Evolutionary conservation across 1,140 invertebrate genomes (phyloP).

Genomic region (Apis dorsata): DNA sequence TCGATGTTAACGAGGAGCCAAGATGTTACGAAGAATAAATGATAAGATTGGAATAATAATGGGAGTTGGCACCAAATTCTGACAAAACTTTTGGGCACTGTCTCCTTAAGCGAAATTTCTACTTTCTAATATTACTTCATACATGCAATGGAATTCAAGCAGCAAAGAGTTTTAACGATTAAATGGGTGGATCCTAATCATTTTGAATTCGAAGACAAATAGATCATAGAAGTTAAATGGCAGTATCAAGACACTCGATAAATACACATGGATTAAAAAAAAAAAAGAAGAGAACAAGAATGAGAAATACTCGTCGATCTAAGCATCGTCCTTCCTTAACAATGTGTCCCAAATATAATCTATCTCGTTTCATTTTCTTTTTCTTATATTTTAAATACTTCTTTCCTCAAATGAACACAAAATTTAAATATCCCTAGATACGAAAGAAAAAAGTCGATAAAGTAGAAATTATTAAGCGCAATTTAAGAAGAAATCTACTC

Average conservation of each 20-base stretch:
- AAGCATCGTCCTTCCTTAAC: constrained; percentile 12
- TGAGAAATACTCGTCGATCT: constrained; percentile 10
- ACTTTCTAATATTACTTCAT: neutral
- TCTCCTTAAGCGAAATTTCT: too few species aligned
- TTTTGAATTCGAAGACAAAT: constrained; percentile 22
- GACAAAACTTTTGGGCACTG: neutral
- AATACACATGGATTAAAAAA: neutral
- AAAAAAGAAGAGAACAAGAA: neutral
- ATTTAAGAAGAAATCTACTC: constrained; percentile 17
- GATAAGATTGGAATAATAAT: too few species aligned
- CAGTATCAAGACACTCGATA: constrained; percentile 39
- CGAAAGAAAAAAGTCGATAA: too few species aligned
- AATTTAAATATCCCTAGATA: neutral
- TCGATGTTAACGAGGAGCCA: too few species aligned
- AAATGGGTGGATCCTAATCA: neutral
- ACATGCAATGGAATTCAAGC: neutral
- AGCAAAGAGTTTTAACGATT: neutral
- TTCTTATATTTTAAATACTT: neutral
- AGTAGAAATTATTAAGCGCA: neutral
- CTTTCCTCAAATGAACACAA: neutral
- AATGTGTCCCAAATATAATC: neutral
- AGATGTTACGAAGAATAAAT: too few species aligned
- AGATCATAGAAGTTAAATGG: constrained; percentile 2
- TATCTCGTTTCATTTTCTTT: neutral
- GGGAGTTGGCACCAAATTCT: neutral